These are phyloP conservation scores for Altica lythri DNA, from an alignment of 2,888 invertebrate genomes.

Conservation along the genomic window DNA sequence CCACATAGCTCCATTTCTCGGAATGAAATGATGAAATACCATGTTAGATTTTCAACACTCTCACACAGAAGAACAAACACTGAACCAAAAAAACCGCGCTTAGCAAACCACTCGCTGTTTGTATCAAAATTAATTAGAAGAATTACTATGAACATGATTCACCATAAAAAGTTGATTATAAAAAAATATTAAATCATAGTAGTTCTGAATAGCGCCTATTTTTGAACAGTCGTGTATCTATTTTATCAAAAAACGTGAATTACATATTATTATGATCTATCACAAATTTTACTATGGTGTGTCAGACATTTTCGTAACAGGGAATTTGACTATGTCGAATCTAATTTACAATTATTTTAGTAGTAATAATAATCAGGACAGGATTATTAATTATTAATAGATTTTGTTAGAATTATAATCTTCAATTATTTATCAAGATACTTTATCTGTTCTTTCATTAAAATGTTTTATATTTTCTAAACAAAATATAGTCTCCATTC, in stretches of 20 bases:
- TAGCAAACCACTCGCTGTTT: slow-evolving; percentile 2
- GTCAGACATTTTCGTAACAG: slow-evolving; percentile 6
- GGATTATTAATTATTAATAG: no score
- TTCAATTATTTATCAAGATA: no score
- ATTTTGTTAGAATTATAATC: no score
- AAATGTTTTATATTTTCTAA: no score
- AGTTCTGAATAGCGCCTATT: slow-evolving; percentile 12
- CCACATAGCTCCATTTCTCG: slow-evolving; percentile 3
- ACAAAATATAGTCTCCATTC: no score
- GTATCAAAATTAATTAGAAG: slow-evolving; percentile 11
- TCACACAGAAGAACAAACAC: neutral
- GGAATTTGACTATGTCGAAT: no score
- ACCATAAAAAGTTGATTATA: slow-evolving; percentile 4
- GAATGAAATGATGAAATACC: neutral
- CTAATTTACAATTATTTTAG: no score
- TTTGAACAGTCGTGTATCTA: slow-evolving; percentile 6
- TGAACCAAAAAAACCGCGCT: slow-evolving; percentile 7
- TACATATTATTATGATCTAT: slow-evolving; percentile 10
- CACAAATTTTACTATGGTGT: slow-evolving; percentile 1
- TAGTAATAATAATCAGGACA: no score
- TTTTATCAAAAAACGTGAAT: slow-evolving; percentile 14
- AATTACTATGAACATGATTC: slow-evolving; percentile 8
- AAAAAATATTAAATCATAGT: slow-evolving; percentile 11
- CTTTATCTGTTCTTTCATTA: no score
- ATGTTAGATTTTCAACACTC: slow-evolving; percentile 6